Evolutionary conservation across 1,140 invertebrate genomes (phyloP).

Genomic region (Nasonia giraulti): DNA sequence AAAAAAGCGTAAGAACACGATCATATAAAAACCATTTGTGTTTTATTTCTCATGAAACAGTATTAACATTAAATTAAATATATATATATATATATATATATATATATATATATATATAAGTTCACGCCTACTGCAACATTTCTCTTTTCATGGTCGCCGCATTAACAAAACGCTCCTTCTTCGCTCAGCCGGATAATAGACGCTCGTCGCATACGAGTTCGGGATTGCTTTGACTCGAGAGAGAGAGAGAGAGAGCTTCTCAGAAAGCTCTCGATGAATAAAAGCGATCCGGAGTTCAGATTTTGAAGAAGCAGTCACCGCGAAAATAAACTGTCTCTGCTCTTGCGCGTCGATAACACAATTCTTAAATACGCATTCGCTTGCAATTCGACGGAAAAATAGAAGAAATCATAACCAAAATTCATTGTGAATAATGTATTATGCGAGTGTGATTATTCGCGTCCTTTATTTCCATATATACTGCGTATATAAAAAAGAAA

Average conservation of each 20-base stretch:
- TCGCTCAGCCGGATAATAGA: neutral
- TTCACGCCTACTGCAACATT: conserved; percentile 32
- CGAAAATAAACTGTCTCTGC: conserved; percentile 6
- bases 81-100: conserved; percentile 49
- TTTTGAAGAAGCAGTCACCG: conserved; percentile 28
- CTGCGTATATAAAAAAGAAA: conserved; percentile 11
- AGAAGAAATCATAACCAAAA: neutral
- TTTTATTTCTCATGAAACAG: conserved; percentile 61
- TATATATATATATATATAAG: conserved; percentile 46
- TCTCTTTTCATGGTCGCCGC: conserved; percentile 37
- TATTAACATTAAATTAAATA: conserved; percentile 60
- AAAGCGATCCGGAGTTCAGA: conserved; percentile 11
- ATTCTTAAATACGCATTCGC: neutral
- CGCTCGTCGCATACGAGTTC: neutral
- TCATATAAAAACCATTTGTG: conserved; percentile 60
- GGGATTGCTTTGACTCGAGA: neutral
- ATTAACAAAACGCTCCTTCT: conserved; percentile 47
- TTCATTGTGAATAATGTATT: neutral
- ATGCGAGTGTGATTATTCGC: neutral
- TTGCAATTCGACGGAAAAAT: neutral
- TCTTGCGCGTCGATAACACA: neutral
- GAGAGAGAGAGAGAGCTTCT: neutral
- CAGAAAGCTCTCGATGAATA: neutral
- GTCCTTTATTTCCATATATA: neutral
- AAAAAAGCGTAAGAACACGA: neutral